Percentiles rank a stretch among this genome's conserved stretches.
phyloP scores from a whole-genome alignment of 2,888 invertebrate species.

The Eumacrocentrus americanus region DNA sequence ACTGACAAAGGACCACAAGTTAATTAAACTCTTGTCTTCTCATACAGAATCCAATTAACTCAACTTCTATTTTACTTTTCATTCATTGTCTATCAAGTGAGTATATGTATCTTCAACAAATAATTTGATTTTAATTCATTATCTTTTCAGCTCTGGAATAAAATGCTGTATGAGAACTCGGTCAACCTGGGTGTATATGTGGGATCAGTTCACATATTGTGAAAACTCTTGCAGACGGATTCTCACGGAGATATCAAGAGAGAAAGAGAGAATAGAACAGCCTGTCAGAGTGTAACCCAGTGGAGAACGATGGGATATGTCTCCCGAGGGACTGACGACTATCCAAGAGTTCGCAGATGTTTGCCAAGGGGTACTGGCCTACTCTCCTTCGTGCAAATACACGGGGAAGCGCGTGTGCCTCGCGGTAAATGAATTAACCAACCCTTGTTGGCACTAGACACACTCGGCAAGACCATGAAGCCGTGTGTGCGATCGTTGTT shows the following conservation, averaged over 20 bases:
- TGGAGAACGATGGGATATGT: constrained; percentile 18
- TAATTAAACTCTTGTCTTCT: constrained; percentile 34
- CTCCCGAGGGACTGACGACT: constrained; percentile 17
- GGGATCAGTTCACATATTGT: too few relatives aligned
- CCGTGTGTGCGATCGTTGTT: not conserved
- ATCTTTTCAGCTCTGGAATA: too few relatives aligned
- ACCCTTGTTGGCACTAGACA: constrained; percentile 17
- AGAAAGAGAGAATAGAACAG: not conserved
- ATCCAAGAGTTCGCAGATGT: constrained; percentile 42
- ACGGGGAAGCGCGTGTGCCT: constrained; percentile 15
- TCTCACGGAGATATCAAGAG: constrained; percentile 24
- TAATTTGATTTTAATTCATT: too few relatives aligned
- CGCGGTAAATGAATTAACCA: constrained; percentile 25
- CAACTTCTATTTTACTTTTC: not conserved
- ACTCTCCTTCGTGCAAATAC: constrained; percentile 27
- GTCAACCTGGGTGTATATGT: too few relatives aligned
- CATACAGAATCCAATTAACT: constrained; percentile 21
- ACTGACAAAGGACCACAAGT: constrained; percentile 29
- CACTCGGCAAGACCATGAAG: not conserved
- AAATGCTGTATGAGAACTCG: too few relatives aligned
- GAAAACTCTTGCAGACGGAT: too few relatives aligned
- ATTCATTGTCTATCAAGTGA: too few relatives aligned
- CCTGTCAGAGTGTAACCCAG: constrained; percentile 22
- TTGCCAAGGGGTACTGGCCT: constrained; percentile 41
- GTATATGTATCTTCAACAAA: too few relatives aligned